Base-by-base conservation (phyloP, 2,113 vertebrate genomes). In the Thalassoma bifasciatum region DNA sequence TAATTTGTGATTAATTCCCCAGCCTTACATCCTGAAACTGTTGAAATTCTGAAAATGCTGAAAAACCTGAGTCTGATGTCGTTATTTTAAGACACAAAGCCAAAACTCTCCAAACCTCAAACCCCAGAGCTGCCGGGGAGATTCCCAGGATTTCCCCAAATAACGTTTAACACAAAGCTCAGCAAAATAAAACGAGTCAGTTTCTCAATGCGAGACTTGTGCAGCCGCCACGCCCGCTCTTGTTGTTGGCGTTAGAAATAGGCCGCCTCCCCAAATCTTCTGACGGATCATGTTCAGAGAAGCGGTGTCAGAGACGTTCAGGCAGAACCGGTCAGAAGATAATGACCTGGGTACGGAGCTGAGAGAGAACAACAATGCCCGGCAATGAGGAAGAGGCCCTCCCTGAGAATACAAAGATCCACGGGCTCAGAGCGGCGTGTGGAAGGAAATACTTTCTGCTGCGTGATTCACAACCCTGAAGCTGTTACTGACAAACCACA, bases 351-450 rank as follows among this genome's bases (percentile, higher is more conserved):
- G 19, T 61, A 26, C 59, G 57, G 70, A 42, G 46, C 67, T 68
- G 24, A 16, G 44, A 51, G 17, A 52, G 22, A 21, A 78, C 50
- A 88, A 88, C 78, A 88, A 88, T 83, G 66, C 65, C 52, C 69
- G 82, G 77, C 3, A 61, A 17, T 56, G 66, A 86, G 85, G 82
- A 88, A 84, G 82, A 77, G 81, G 83, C 75, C 83, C 88, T 91
- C 79, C 83, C 85, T 74, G 46, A 71, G 53, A 85, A 88, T 19
- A 86, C 84, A 87, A 91, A 84, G 78, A 81, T 26, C 61, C 16
- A 50, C 34, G 60, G 63, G 63, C 74, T 81, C 56, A 46, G 30
- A 30, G 30, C 30, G 6, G 64, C 74, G 86, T 49, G 40, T 75
- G 77, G 79, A 84, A 75, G 83, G 86, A 89, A 89, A 75, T 70